Conservation (phyloP, 2,888 invertebrate genomes). For the Protophormia terraenovae region DNA sequence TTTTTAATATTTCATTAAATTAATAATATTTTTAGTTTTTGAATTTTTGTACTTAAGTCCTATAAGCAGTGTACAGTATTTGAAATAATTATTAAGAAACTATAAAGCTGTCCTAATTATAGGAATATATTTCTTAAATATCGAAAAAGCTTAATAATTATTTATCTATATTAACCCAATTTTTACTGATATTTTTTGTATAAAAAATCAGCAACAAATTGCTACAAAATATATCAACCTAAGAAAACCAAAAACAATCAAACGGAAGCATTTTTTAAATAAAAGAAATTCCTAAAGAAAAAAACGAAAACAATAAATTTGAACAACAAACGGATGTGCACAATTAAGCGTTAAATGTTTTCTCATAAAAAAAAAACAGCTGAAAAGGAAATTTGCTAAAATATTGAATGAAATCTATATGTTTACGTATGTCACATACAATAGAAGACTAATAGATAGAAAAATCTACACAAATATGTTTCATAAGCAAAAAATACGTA, state of each 20-base stretch:
- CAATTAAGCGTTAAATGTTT: constrained; percentile 55
- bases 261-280: constrained; percentile 16
- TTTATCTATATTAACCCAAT: too few species aligned
- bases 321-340: constrained; percentile 59
- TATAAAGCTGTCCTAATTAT: too few species aligned
- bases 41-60: too few species aligned
- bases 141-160: too few species aligned
- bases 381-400: constrained; percentile 37
- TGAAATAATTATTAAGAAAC: too few species aligned
- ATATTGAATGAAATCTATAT: constrained; percentile 25
- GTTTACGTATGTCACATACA: not conserved
- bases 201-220: not conserved
- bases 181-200: too few species aligned
- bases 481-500: not conserved
- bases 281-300: not conserved
- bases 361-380: not conserved
- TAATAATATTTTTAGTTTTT: too few species aligned
- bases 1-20: too few species aligned
- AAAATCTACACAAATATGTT: not conserved
- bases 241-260: not conserved
- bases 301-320: constrained; percentile 2
- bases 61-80: too few species aligned
- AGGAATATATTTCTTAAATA: too few species aligned
- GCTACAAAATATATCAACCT: not conserved
- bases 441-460: too few species aligned